phyloP scores from a whole-genome alignment of 2,113 vertebrate species.

The Dryoscopus gambensis region DNA sequence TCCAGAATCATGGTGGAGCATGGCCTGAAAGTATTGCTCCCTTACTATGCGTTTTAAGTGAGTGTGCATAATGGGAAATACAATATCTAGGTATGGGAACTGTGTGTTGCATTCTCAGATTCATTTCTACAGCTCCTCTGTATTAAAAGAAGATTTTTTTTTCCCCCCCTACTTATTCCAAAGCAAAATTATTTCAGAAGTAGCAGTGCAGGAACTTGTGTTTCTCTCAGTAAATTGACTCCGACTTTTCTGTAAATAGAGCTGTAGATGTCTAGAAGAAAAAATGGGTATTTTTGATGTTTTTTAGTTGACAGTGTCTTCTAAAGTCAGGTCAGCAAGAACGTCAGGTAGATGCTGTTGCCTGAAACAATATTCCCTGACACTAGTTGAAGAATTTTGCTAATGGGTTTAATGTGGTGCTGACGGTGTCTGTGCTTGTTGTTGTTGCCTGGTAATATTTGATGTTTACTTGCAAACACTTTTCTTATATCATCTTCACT shows the following conservation, averaged over 20 bases:
- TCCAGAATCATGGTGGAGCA: accelerated
- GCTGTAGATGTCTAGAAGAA: neutral
- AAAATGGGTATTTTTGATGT: accelerated
- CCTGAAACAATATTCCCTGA: neutral
- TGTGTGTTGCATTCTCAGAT: neutral
- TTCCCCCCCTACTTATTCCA: neutral
- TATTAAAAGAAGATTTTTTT: neutral
- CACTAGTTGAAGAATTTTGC: neutral
- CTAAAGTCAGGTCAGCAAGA: neutral
- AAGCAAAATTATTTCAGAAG: neutral
- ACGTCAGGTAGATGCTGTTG: neutral
- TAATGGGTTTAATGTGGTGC: neutral
- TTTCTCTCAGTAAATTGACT: neutral
- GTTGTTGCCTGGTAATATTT: slow-evolving; percentile 35
- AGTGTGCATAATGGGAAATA: neutral
- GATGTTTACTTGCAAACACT: slow-evolving; percentile 18
- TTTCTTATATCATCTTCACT: neutral
- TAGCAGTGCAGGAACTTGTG: neutral
- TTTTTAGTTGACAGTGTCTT: neutral
- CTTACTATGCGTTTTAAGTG: neutral
- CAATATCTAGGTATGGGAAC: neutral
- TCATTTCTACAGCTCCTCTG: neutral
- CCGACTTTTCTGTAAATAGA: neutral
- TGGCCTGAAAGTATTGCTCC: neutral
- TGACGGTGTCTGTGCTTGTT: neutral